Evolutionary conservation across 2,888 invertebrate species (phyloP).

Genomic region (Mythimna pallens): DNA sequence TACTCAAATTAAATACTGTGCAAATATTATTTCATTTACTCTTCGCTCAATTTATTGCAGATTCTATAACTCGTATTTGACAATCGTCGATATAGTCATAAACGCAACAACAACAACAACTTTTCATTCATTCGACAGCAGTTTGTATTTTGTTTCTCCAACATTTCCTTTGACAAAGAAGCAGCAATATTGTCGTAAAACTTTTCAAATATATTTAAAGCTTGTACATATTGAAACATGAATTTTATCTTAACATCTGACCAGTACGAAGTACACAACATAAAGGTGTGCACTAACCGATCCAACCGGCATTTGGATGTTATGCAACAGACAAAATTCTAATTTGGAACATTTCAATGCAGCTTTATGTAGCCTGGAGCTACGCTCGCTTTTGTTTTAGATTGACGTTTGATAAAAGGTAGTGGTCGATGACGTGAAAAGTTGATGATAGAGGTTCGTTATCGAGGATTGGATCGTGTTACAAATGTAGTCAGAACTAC

Average conservation of each 20-base stretch:
- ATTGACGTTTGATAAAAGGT: slow-evolving; percentile 16
- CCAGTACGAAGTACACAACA: slow-evolving; percentile 27
- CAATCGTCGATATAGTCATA: slow-evolving; percentile 31
- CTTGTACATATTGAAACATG: slow-evolving; percentile 49
- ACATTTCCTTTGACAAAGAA: slow-evolving; percentile 44
- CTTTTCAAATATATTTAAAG: slow-evolving; percentile 58
- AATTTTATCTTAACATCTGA: slow-evolving; percentile 52
- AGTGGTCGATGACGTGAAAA: background rate
- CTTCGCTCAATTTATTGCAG: slow-evolving; percentile 22
- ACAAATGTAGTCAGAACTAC: background rate
- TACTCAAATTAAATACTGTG: slow-evolving; percentile 17
- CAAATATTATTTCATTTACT: slow-evolving; percentile 34
- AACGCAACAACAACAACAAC: slow-evolving; percentile 38
- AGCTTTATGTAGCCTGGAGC: slow-evolving; percentile 1
- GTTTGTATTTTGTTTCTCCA: slow-evolving; percentile 45
- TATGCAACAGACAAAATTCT: slow-evolving; percentile 13
- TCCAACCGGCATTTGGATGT: slow-evolving; percentile 1
- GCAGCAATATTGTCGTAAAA: slow-evolving; percentile 49
- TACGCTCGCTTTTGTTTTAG: slow-evolving; percentile 23
- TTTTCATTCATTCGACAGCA: slow-evolving; percentile 43
- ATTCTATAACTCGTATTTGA: slow-evolving; percentile 26
- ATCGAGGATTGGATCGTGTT: slow-evolving; percentile 4
- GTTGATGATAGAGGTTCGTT: slow-evolving; percentile 2
- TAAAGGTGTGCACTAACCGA: slow-evolving; percentile 18
- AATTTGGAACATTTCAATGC: slow-evolving; percentile 6